Base-by-base conservation (phyloP, 2,113 vertebrate genomes). In the Xyrauchen texanus region DNA sequence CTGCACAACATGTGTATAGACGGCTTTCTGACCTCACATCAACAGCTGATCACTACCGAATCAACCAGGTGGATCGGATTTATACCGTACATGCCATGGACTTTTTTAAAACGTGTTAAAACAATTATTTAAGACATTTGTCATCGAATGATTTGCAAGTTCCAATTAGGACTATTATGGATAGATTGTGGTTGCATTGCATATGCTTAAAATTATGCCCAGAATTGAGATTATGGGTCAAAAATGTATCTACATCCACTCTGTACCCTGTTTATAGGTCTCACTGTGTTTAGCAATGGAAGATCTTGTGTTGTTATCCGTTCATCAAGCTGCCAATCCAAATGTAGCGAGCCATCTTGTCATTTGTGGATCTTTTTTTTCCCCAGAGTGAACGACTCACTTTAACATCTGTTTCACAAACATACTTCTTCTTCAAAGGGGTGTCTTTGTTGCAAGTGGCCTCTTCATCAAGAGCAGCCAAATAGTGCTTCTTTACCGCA, bases 361-460 rank as follows among this genome's bases (percentile, higher is more conserved):
- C 21, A 34, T 1, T 34, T 58, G 74, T 75, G 73, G 68, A 73
- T 71, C 83, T 58, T 53, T 51, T 12, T 16, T 83, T n/a, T n/a
- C n/a, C 72, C 68, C 68, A 16, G 52, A 58, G 52, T 72, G 53
- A 53, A 44, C 1, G 45, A 68, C 74, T 86, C 79, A 34, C 21
- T 34, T 34, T 34, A 34, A 64, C 68, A 69, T 67, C 34, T 64
- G 60, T 68, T 83, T 16, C 76, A 62, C 51, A 82, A 65, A 83
- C 66, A 67, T 74, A 63, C 44, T 82, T 79, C 78, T 69, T 85
- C 61, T 83, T 68, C 77, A 68, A 68, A 61, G 63, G 75, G 60
- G 60, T 71, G 86, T 69, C 79, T 84, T 76, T 85, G 87, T 88
- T 90, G 86, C 87, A 82, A 81, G 51, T 86, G 78, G 82, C 65